A percentile compares a stretch with the other conserved stretches of the same genome.
These are phyloP conservation scores for Platichthys stellatus DNA, from an alignment of 2,113 vertebrate species.

Conservation along the genomic window DNA sequence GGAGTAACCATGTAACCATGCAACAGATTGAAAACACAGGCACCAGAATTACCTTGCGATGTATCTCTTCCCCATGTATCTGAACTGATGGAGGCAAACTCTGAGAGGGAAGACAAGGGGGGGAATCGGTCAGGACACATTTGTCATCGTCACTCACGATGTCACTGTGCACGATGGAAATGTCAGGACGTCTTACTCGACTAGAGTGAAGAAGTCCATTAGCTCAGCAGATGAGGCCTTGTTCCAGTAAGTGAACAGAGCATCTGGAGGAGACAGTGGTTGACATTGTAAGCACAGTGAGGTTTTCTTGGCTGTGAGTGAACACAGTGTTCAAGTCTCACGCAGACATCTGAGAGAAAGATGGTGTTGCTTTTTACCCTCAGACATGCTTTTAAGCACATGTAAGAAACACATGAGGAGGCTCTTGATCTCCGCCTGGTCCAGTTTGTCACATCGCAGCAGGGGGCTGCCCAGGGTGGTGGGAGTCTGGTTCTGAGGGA, in stretches of 20 bases:
- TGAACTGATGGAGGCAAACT: slow-evolving; percentile 98
- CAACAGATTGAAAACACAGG: neutral
- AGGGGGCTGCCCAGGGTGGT: slow-evolving; percentile 87
- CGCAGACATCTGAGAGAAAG: neutral
- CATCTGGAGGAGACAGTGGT: slow-evolving; percentile 83
- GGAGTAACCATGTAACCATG: neutral
- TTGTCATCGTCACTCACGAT: neutral
- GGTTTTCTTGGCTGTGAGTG: neutral
- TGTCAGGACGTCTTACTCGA: slow-evolving; percentile 87
- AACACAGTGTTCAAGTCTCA: neutral
- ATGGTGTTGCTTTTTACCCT: slow-evolving; percentile 82
- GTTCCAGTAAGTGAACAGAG: slow-evolving; percentile 97
- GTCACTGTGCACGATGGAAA: neutral
- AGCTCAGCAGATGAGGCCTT: slow-evolving; percentile 93
- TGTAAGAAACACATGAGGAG: slow-evolving; percentile 98
- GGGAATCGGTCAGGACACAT: slow-evolving; percentile 1
- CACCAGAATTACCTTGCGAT: slow-evolving; percentile 93
- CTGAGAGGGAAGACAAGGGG: slow-evolving; percentile 73
- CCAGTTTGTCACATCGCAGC: slow-evolving; percentile 94
- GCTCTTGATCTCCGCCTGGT: slow-evolving; percentile 95
- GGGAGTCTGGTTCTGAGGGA: slow-evolving; percentile 85
- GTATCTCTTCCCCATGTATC: slow-evolving; percentile 98
- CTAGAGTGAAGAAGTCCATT: slow-evolving; percentile 98
- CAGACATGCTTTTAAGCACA: slow-evolving; percentile 98
- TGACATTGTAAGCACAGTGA: neutral